Percentiles rank a stretch among this genome's conserved stretches.
Evolutionary conservation across 2,888 invertebrate species (phyloP).

Genomic region (Acleris holmiana): DNA sequence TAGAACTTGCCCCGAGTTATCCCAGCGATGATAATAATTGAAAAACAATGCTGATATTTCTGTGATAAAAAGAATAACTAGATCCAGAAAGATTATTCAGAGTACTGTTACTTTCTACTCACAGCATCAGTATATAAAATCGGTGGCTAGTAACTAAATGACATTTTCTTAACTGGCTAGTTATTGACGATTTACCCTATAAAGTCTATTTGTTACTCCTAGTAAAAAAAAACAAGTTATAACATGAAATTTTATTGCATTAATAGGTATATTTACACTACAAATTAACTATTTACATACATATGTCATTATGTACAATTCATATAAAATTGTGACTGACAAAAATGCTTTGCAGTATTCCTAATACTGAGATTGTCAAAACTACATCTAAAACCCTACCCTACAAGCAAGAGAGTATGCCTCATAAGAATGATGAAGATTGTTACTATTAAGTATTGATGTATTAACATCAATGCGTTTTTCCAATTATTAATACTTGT

Average conservation of each 20-base stretch:
- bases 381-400: slow-evolving; percentile 16
- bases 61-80: too few species aligned
- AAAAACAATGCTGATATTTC: too few species aligned
- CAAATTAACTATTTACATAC: slow-evolving; percentile 48
- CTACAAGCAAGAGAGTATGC: slow-evolving; percentile 18
- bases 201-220: too few species aligned
- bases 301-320: slow-evolving; percentile 25
- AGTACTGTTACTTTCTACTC: too few species aligned
- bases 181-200: too few species aligned
- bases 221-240: slow-evolving; percentile 11
- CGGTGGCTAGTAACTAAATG: too few species aligned
- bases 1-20: too few species aligned
- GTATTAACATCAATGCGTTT: slow-evolving; percentile 3
- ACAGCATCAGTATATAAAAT: too few species aligned
- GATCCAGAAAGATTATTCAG: too few species aligned
- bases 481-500: slow-evolving; percentile 61
- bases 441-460: slow-evolving; percentile 4
- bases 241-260: slow-evolving; percentile 36
- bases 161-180: too few species aligned
- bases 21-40: too few species aligned
- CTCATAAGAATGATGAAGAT: slow-evolving; percentile 4
- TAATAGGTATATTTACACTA: slow-evolving; percentile 37
- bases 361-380: slow-evolving; percentile 2
- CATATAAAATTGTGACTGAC: neutral
- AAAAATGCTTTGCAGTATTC: slow-evolving; percentile 9